Evolutionary conservation across 53 echinoderm and acorn worm species (phyloP).

Genomic region (Temnopleurus reevesii): DNA sequence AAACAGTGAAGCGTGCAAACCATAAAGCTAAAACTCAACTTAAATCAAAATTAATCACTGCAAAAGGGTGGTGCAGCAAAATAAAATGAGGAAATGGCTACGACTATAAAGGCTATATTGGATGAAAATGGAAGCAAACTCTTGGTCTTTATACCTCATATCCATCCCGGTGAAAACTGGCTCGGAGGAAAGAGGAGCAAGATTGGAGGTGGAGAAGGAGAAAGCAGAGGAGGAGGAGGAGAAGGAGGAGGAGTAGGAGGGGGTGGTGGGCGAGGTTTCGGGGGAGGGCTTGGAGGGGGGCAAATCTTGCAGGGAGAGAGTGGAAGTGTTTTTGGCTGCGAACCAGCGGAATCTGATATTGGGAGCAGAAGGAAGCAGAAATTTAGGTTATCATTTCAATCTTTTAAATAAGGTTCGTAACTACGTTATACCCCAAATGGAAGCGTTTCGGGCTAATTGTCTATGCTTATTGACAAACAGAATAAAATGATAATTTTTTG

Average conservation of each 20-base stretch:
- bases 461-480: too few species aligned
- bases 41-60: neutral
- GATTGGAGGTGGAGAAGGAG: constrained; percentile 38
- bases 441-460: too few species aligned
- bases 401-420: too few species aligned
- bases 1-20: constrained; percentile 28
- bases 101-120: neutral
- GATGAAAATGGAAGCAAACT: neutral
- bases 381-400: neutral
- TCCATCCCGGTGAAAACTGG: constrained; percentile 41
- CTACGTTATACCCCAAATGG: too few species aligned
- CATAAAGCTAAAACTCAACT: neutral
- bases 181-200: constrained; percentile 11
- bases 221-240: constrained; percentile 63
- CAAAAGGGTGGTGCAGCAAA: neutral
- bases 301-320: constrained; percentile 42
- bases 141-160: constrained; percentile 41
- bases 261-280: neutral
- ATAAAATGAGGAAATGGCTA: neutral
- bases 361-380: constrained; percentile 25
- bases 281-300: constrained; percentile 43
- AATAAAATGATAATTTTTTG: too few species aligned
- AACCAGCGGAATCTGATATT: constrained; percentile 56
- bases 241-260: constrained; percentile 66
- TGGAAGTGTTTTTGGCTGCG: constrained; percentile 49